Base-by-base conservation (phyloP, 2,888 invertebrate genomes). In the Drosophila testacea region DNA sequence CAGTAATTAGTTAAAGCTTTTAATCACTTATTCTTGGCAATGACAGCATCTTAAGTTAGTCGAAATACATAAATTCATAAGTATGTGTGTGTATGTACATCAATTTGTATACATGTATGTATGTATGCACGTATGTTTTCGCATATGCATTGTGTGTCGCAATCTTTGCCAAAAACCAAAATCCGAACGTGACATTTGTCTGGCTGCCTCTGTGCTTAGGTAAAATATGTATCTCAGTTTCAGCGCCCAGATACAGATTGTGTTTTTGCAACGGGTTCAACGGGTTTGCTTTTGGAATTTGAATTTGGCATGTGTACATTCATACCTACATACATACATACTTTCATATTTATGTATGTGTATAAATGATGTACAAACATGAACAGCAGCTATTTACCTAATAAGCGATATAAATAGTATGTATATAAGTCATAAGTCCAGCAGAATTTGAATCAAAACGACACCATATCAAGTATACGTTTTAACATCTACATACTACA, bases 221-320 rank as follows among this genome's bases (percentile, higher is more conserved):
- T 50, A 57, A 67, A 64, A 78, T 68, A 73, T 77, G 61, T 79
- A 71, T 74, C 79, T 63, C 67, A 67, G 65, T 51, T 46, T 57
- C 36, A 47, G 57, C 42, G 55, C 44, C 27, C 42, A 55, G 55
- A 42, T 46, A 39, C 22, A 62, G 64, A 64, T 47, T 47, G 59
- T 66, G 61, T 39, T 55, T 67, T 64, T 81, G 79, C 82, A 80
- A 80, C 80, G 79, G 79, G 80, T 80, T 79, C 76, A 82, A 80
- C 80, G 79, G 82, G 80, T 80, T 80, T 80, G 79, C 79, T 56
- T 56, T 73, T 71, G 76, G 82, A 80, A 82, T 79, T 79, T 78
- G 70, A 79, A 81, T 78, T 81, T 71, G 63, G 64, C 57, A 57
- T 57, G 57, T 57, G 42, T 39, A 56, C 62, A 62, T 41, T 6